Evolutionary conservation across 2,797 vertebrate genomes (phyloP).

Genomic region (Spinus pinus): DNA sequence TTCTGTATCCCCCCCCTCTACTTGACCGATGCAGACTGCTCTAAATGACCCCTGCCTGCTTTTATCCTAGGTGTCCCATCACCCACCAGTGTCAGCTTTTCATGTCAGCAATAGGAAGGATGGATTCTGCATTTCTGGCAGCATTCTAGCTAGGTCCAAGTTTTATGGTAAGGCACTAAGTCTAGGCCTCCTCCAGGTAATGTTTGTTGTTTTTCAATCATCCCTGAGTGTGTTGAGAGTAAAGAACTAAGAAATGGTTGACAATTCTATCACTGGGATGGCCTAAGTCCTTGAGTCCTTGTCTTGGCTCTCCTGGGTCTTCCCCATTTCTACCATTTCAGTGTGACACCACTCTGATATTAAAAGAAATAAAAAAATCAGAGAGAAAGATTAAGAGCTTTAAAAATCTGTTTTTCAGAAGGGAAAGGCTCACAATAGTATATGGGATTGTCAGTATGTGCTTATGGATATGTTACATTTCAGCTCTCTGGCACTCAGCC

Average conservation of each 20-base stretch:
- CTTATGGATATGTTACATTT: neutral
- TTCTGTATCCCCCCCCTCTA: rapidly evolving
- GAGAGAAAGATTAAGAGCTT: neutral
- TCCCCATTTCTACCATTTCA: neutral
- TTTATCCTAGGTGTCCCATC: conserved; percentile 89
- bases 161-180: conserved; percentile 87
- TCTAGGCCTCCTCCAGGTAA: neutral
- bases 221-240: neutral
- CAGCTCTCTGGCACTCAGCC: neutral
- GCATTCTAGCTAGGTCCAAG: conserved; percentile 92
- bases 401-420: neutral
- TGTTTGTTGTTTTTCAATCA: neutral
- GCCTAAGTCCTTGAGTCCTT: neutral
- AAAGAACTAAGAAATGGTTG: neutral
- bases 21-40: neutral
- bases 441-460: neutral
- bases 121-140: conserved; percentile 91
- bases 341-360: neutral
- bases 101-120: conserved; percentile 95
- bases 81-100: conserved; percentile 95
- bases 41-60: neutral
- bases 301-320: neutral
- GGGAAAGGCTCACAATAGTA: neutral
- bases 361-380: neutral
- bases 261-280: neutral